Evolutionary conservation across 2,113 vertebrate genomes (phyloP), one percentile per base, ranked within the genome.

Genomic region (Misgurnus anguillicaudatus): DNA sequence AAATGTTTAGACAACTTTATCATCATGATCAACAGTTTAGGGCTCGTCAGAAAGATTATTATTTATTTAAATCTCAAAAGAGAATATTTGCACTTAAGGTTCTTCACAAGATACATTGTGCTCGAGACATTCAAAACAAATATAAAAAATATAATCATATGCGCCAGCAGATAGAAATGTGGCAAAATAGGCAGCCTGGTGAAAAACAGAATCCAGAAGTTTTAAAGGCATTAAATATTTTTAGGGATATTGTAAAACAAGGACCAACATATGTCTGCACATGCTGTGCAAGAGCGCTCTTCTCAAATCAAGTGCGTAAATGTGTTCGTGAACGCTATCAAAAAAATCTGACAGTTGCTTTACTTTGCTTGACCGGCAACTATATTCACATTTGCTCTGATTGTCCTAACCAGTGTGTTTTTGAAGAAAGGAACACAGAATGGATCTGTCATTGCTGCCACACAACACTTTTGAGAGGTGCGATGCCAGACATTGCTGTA

Each of bases 371-470:
- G 13, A 84, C 77, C 3, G 77, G 70, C 2, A 75, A 36, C 5
- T 85, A 78, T 82, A 47, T 85, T 41, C 79, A 82, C 67, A 6
- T 16, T 5, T 85, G 85, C 65, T 47, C 60, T 8, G n/a, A 58
- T 42, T 81, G 72, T 4, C 64, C 72, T 38, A 64, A 70, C 36
- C 14, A 61, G 4, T 66, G 69, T 39, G 4, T 9, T 8, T 14
- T 48, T 4, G 60, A 62, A 3, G 16, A 82, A n/a, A 79, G 63
- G 36, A 77, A 60, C 14, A 36, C 6, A 1, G 79, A 80, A 17
- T 80, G 79, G 79, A 80, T 80, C 36, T 75, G 73, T 60, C 73
- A 82, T 10, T 36, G 21, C 21, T 78, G 80, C 13, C 45, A 73
- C 57, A 11, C 24, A 2, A 75, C 58, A 5, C 63, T 82, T 6